These are phyloP conservation scores for Andrena chrysosceles DNA, from an alignment of 2,888 invertebrate genomes.

Conservation along the genomic window DNA sequence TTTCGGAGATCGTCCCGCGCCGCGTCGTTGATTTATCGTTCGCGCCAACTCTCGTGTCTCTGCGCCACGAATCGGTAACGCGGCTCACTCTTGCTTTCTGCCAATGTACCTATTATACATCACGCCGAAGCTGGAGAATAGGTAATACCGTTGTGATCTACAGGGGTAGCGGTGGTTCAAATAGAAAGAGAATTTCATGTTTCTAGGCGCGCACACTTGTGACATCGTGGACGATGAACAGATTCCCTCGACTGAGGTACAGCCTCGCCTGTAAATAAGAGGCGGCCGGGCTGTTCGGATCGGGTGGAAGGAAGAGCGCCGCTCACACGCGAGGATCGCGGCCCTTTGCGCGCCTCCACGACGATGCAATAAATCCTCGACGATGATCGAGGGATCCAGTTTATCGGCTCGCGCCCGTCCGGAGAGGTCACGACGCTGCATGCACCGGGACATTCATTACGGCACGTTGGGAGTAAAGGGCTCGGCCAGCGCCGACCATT, in stretches of 20 bases:
- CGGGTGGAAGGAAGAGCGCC: constrained; percentile 38
- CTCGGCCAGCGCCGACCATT: constrained; percentile 41
- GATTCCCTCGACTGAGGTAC: constrained; percentile 37
- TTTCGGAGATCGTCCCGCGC: constrained; percentile 25
- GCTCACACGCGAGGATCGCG: constrained; percentile 58
- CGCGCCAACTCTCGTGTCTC: constrained; percentile 2
- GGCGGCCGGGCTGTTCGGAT: constrained; percentile 29
- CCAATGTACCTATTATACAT: background rate
- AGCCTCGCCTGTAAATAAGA: constrained; percentile 36
- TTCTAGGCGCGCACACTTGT: background rate
- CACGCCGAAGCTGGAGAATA: no score
- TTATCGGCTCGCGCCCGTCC: constrained; percentile 62
- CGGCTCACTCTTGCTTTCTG: constrained; percentile 3
- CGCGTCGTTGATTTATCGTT: constrained; percentile 39
- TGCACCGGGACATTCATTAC: constrained; percentile 68
- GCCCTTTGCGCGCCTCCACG: constrained; percentile 58
- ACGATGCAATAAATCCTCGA: constrained; percentile 68
- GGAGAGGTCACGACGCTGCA: constrained; percentile 62
- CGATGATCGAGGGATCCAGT: constrained; percentile 71
- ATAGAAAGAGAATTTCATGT: background rate
- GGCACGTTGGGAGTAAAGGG: constrained; percentile 50
- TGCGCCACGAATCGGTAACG: constrained; percentile 5
- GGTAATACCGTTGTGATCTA: no score
- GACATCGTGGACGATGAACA: constrained; percentile 16
- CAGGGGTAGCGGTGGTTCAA: no score